A percentile compares a stretch with the other conserved stretches of the same genome.
Evolutionary conservation across 2,113 vertebrate species (phyloP).

Genomic region (Andinoacara biseriatus): DNA sequence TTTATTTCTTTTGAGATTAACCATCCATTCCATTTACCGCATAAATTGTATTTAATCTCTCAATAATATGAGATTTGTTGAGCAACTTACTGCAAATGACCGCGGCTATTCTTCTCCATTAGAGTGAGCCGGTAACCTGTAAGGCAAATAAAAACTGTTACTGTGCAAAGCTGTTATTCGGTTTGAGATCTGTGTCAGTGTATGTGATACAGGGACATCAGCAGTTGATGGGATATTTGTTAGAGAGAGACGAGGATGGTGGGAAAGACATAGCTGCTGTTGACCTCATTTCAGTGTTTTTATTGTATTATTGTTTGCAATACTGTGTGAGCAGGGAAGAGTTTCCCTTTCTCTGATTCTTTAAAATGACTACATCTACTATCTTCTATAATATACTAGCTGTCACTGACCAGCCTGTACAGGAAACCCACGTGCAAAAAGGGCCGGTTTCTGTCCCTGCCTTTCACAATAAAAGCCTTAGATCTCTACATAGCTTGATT

Average conservation of each 20-base stretch:
- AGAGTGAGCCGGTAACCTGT: not conserved
- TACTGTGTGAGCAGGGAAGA: not conserved
- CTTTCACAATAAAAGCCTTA: conserved; percentile 4
- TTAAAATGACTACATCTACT: not conserved
- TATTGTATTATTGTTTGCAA: not conserved
- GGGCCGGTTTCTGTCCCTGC: not conserved
- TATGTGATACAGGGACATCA: not conserved
- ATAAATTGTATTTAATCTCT: conserved; percentile 6
- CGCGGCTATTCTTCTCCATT: conserved; percentile 1
- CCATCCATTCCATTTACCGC: not conserved
- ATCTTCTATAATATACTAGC: not conserved
- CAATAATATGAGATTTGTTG: not conserved
- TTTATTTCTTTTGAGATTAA: not conserved
- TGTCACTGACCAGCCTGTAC: not conserved
- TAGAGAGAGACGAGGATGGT: not conserved
- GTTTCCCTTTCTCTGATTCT: not conserved
- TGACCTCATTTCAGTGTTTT: conserved; percentile 20
- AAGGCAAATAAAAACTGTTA: not conserved
- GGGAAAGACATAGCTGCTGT: not conserved
- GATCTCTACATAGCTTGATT: not conserved
- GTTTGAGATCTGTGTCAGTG: not conserved
- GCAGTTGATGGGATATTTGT: conserved; percentile 20
- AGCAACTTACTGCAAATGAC: not conserved
- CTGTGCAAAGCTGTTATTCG: not conserved
- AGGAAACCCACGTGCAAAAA: not conserved